Evolutionary conservation across 2,113 vertebrate species (phyloP).

Genomic region (zebrafish (Danio rerio)): DNA sequence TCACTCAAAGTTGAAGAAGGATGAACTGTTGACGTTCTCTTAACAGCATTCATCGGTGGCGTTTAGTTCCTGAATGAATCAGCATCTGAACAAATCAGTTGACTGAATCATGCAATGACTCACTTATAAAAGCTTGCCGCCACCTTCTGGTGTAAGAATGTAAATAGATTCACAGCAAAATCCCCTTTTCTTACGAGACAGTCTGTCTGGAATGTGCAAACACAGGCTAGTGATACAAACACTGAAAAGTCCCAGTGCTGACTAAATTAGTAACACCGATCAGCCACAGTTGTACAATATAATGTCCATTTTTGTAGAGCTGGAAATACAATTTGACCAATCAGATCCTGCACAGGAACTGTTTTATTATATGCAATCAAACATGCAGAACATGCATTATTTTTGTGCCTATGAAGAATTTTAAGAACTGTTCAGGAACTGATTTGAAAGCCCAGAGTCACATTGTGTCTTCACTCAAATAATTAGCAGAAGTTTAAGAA

Average conservation of each 20-base stretch:
- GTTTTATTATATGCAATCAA: neutral
- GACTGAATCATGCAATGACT: conserved; percentile 9
- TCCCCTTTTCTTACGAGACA: neutral
- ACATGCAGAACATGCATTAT: neutral
- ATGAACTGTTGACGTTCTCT: neutral
- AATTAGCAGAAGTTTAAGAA: neutral
- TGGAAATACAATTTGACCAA: neutral
- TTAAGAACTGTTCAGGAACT: neutral
- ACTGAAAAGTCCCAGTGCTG: neutral
- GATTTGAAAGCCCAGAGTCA: neutral
- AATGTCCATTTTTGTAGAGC: neutral
- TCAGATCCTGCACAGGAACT: neutral
- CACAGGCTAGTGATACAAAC: neutral
- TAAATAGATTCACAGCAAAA: neutral
- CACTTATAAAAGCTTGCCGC: neutral
- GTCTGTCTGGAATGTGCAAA: neutral
- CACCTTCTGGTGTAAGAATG: neutral
- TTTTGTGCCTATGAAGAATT: neutral
- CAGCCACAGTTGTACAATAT: neutral
- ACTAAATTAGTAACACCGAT: neutral
- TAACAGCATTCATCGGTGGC: neutral
- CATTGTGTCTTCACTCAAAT: neutral
- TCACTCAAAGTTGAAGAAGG: neutral
- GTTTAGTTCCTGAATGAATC: neutral
- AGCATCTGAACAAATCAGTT: neutral